Conservation (phyloP, 2,888 invertebrate species). For the Argynnis bischoffii region DNA sequence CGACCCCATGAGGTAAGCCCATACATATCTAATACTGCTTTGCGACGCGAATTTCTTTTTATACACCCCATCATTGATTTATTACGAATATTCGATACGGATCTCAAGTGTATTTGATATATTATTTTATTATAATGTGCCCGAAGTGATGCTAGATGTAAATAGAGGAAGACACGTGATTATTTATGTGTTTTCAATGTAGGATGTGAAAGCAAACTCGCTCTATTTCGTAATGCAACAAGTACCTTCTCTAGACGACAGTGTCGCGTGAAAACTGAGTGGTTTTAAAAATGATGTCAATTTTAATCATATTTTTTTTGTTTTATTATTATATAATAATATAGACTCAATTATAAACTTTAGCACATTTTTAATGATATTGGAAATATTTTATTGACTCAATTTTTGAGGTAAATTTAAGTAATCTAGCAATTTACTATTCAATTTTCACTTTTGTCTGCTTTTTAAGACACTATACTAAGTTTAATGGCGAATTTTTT, state of each 20-base stretch:
- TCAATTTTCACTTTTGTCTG: too few relatives aligned
- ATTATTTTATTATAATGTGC: not conserved
- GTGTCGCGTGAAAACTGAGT: conserved; percentile 5
- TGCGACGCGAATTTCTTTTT: conserved; percentile 35
- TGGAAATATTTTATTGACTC: too few relatives aligned
- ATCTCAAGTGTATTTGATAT: conserved; percentile 5
- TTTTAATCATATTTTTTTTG: too few relatives aligned
- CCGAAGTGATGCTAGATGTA: not conserved
- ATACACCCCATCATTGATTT: conserved; percentile 17
- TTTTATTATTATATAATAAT: too few relatives aligned
- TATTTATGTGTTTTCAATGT: conserved; percentile 19
- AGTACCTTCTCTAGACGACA: conserved; percentile 15
- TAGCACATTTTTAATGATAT: too few relatives aligned
- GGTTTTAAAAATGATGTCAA: too few relatives aligned
- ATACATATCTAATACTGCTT: conserved; percentile 28
- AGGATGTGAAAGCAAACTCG: conserved; percentile 32
- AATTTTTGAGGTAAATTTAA: too few relatives aligned
- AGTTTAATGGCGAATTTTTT: too few relatives aligned
- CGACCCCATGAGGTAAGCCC: conserved; percentile 40
- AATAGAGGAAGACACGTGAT: not conserved
- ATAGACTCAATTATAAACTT: too few relatives aligned
- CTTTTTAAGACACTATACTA: too few relatives aligned
- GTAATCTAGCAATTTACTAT: too few relatives aligned
- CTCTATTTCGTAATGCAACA: conserved; percentile 33
- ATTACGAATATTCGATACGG: conserved; percentile 16